A percentile compares a stretch with the other conserved stretches of the same genome.
Conservation (phyloP, 2,888 invertebrate genomes). For the Plemyria rubiginata region DNA sequence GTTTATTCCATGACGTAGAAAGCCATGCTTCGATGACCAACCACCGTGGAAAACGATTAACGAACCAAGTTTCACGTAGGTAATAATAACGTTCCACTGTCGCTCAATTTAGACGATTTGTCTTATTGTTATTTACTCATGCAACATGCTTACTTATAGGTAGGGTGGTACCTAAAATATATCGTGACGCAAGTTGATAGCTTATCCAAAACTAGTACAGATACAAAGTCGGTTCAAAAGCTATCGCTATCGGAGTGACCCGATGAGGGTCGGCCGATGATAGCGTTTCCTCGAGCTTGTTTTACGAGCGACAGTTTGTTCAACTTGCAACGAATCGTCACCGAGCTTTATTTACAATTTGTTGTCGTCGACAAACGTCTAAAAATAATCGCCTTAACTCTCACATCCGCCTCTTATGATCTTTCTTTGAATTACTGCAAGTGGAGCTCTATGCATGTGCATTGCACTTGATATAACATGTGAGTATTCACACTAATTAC, state of each 20-base stretch:
- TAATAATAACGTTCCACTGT: constrained; percentile 51
- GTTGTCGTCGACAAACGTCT: constrained; percentile 51
- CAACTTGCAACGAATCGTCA: constrained; percentile 70
- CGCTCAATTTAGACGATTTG: constrained; percentile 20
- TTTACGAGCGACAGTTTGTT: constrained; percentile 75
- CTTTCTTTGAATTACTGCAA: constrained; percentile 56
- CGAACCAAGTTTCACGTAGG: constrained; percentile 56
- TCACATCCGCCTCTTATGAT: constrained; percentile 55
- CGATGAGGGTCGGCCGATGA: constrained; percentile 47
- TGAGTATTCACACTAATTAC: constrained; percentile 48
- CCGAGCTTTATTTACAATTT: constrained; percentile 67
- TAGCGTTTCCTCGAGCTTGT: constrained; percentile 61
- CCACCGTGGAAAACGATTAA: constrained; percentile 68
- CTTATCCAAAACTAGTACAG: constrained; percentile 76
- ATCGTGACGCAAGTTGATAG: constrained; percentile 79
- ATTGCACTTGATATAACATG: constrained; percentile 39
- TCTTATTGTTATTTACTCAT: constrained; percentile 27
- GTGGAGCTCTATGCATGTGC: constrained; percentile 44
- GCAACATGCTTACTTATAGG: constrained; percentile 29
- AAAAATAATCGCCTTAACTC: constrained; percentile 61
- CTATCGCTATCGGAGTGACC: constrained; percentile 65
- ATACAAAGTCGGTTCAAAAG: constrained; percentile 55
- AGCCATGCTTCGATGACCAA: constrained; percentile 72
- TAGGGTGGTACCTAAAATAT: constrained; percentile 43
- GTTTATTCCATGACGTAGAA: constrained; percentile 75